Evolutionary conservation across 2,888 invertebrate species (phyloP).

Genomic region (Quadroppia sp.): DNA sequence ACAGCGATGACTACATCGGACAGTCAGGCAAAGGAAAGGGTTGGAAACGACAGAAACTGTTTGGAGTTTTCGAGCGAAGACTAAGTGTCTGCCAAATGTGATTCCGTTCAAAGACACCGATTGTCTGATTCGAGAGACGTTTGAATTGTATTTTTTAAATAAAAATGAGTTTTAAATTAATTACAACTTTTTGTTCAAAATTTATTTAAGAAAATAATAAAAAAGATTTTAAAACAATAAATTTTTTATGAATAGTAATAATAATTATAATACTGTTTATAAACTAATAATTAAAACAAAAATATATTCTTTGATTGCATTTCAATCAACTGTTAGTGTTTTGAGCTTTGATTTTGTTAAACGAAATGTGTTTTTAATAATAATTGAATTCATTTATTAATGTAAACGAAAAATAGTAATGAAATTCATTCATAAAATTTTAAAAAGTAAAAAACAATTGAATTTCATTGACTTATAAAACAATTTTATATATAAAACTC

Average conservation of each 20-base stretch:
- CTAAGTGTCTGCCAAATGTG: no score
- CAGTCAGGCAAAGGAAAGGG: slow-evolving; percentile 77
- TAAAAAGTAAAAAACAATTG: background rate
- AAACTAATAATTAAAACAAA: no score
- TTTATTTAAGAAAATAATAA: no score
- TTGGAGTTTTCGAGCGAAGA: slow-evolving; percentile 51
- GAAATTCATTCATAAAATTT: background rate
- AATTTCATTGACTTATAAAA: no score
- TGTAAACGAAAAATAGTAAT: background rate
- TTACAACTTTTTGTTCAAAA: no score
- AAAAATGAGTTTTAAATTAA: no score
- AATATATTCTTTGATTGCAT: background rate
- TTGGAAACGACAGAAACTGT: no score
- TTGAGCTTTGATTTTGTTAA: background rate
- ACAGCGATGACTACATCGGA: no score
- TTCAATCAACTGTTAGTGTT: background rate
- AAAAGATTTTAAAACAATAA: background rate
- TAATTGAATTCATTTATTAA: background rate
- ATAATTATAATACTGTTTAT: background rate
- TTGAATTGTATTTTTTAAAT: no score
- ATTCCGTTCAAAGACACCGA: no score
- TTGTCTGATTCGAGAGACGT: no score
- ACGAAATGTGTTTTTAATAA: background rate
- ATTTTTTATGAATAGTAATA: background rate
- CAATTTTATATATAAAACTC: no score